A percentile compares a stretch with the other conserved stretches of the same genome.
Conservation (phyloP, 2,113 vertebrate species). For the Coregonus clupeaformis region DNA sequence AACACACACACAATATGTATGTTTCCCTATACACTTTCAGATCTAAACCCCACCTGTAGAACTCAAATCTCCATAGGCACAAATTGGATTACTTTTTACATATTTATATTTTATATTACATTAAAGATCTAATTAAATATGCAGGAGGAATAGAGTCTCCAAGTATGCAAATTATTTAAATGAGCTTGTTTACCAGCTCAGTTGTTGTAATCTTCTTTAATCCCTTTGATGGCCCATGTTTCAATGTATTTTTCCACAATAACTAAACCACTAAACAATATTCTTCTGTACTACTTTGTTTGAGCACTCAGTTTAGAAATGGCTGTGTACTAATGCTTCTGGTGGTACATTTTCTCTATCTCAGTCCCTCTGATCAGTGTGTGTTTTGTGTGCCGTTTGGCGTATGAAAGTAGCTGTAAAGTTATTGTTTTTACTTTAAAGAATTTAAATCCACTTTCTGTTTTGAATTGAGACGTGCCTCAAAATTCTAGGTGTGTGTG, state of each 20-base stretch:
- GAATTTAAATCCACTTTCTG: neutral
- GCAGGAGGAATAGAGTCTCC: conserved; percentile 49
- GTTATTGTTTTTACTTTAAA: neutral
- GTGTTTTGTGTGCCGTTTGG: neutral
- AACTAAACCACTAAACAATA: conserved; percentile 35
- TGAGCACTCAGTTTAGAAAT: conserved; percentile 2
- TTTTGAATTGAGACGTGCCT: neutral
- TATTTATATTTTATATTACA: conserved; percentile 39
- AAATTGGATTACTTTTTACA: conserved; percentile 27
- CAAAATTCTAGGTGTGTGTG: neutral
- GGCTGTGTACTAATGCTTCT: neutral
- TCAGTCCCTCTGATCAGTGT: neutral
- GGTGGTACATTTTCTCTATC: neutral
- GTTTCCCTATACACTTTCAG: neutral
- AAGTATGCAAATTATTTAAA: conserved; percentile 49
- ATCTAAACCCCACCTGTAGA: conserved; percentile 23
- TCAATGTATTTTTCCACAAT: conserved; percentile 31
- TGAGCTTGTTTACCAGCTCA: conserved; percentile 46
- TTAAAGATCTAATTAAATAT: conserved; percentile 45
- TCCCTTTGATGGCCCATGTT: conserved; percentile 32
- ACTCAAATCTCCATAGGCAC: conserved; percentile 19
- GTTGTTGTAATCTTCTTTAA: conserved; percentile 47
- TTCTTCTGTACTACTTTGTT: conserved; percentile 13
- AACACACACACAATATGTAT: neutral
- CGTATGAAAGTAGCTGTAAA: neutral